Evolutionary conservation across 2,797 vertebrate genomes (phyloP).

Genomic region (Chelmon rostratus): DNA sequence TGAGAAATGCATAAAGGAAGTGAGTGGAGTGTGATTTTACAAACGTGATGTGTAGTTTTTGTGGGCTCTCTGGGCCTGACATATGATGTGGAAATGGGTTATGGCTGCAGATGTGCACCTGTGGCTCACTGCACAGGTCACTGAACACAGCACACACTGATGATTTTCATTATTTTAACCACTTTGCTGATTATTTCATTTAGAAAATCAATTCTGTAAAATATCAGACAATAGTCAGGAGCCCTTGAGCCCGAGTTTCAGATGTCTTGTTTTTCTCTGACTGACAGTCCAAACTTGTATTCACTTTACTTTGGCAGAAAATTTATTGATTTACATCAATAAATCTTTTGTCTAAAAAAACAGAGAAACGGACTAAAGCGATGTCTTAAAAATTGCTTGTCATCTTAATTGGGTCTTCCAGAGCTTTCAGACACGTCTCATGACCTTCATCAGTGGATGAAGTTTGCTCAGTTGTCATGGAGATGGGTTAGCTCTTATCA

Average conservation of each 20-base stretch:
- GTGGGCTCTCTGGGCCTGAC: constrained; percentile 43
- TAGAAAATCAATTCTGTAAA: neutral
- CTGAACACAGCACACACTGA: too few relatives aligned
- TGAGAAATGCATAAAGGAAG: constrained; percentile 39
- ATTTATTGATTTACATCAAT: too few relatives aligned
- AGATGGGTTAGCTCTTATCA: neutral
- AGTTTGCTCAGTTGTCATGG: neutral
- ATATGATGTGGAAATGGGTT: constrained; percentile 60
- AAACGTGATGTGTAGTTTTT: constrained; percentile 42
- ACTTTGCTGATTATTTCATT: neutral
- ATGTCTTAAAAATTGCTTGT: too few relatives aligned
- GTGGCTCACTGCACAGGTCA: constrained; percentile 35
- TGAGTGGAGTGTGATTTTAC: constrained; percentile 37
- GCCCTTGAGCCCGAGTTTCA: neutral
- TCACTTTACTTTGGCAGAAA: neutral
- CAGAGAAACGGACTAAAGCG: too few relatives aligned
- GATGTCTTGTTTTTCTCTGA: neutral
- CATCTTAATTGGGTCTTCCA: too few relatives aligned
- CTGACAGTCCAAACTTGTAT: neutral
- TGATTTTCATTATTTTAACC: neutral
- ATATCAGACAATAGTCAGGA: neutral
- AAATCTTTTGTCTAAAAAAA: too few relatives aligned
- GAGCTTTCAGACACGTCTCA: too few relatives aligned
- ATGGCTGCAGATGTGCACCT: constrained; percentile 19
- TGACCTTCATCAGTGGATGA: too few relatives aligned